These are phyloP conservation scores for Brachyptera risi DNA, from an alignment of 2,888 invertebrate species.

Conservation along the genomic window DNA sequence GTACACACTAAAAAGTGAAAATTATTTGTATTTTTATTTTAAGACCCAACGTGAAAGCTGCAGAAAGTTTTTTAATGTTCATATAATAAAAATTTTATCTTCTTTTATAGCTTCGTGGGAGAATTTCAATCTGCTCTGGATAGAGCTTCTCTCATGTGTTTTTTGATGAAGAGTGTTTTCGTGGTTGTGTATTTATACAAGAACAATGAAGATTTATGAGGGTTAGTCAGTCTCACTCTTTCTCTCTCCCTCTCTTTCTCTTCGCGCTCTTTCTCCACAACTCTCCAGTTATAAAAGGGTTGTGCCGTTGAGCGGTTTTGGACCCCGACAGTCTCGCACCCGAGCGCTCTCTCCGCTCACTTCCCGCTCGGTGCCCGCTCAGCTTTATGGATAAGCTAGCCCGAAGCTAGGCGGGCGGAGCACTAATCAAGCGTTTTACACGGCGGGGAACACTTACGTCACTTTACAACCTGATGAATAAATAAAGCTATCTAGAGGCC, in stretches of 20 bases:
- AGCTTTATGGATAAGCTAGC: background rate
- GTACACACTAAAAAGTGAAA: too few species aligned
- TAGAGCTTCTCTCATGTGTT: too few species aligned
- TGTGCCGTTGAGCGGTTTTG: background rate
- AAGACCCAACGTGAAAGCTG: too few species aligned
- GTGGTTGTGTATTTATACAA: background rate
- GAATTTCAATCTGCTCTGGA: too few species aligned
- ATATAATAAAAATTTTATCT: too few species aligned
- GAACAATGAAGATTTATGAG: constrained; percentile 19
- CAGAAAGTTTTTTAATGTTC: too few species aligned
- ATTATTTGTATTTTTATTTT: too few species aligned
- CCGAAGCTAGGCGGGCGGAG: constrained; percentile 10
- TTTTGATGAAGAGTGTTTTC: background rate
- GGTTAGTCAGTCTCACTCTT: background rate
- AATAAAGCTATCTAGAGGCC: constrained; percentile 57
- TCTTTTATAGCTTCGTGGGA: too few species aligned
- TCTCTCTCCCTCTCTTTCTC: too few species aligned
- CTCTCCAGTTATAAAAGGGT: background rate
- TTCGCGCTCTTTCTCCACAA: too few species aligned
- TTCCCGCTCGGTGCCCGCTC: too few species aligned
- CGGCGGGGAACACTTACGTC: constrained; percentile 33
- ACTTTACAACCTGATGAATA: constrained; percentile 49
- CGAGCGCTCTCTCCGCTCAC: background rate
- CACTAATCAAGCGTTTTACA: constrained; percentile 33
- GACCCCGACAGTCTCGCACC: background rate